phyloP scores from a whole-genome alignment of 1,140 invertebrate genomes.

The Drusus annulatus region DNA sequence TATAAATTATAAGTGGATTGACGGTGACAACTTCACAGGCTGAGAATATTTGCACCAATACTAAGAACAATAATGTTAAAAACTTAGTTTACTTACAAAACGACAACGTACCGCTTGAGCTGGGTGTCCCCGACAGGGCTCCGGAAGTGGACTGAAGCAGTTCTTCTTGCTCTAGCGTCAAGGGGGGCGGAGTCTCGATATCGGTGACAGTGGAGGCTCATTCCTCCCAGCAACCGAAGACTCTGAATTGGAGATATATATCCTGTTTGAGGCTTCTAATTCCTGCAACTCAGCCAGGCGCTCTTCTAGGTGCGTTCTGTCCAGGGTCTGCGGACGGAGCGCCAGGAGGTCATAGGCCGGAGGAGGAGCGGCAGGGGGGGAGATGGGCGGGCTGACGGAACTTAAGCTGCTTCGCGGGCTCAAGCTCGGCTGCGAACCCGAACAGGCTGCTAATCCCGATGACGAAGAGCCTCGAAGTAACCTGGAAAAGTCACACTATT shows the following conservation, averaged over 20 bases:
- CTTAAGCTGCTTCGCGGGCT: constrained; percentile 89
- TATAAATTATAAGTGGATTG: not conserved
- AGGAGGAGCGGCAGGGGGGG: constrained; percentile 76
- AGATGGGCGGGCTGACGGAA: constrained; percentile 88
- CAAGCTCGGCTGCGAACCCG: constrained; percentile 70
- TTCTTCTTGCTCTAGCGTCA: constrained; percentile 49
- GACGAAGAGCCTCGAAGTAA: constrained; percentile 72
- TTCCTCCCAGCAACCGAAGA: constrained; percentile 20
- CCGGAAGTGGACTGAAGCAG: constrained; percentile 51
- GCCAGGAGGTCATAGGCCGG: constrained; percentile 79
- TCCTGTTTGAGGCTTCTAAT: constrained; percentile 62
- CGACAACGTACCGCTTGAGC: constrained; percentile 52
- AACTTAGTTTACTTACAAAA: constrained; percentile 44
- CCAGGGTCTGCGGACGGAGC: constrained; percentile 63
- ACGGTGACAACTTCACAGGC: no score
- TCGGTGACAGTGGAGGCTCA: constrained; percentile 79
- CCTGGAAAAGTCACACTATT: constrained; percentile 58
- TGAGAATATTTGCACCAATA: not conserved
- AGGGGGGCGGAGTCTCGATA: constrained; percentile 63
- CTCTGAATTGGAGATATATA: constrained; percentile 22
- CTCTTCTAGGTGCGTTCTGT: constrained; percentile 68
- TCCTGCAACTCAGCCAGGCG: constrained; percentile 72
- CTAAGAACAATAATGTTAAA: constrained; percentile 30
- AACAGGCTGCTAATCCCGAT: constrained; percentile 68
- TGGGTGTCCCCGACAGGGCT: constrained; percentile 52